Base-by-base conservation (phyloP, 2,113 vertebrate genomes). In the Acanthisitta chloris region DNA sequence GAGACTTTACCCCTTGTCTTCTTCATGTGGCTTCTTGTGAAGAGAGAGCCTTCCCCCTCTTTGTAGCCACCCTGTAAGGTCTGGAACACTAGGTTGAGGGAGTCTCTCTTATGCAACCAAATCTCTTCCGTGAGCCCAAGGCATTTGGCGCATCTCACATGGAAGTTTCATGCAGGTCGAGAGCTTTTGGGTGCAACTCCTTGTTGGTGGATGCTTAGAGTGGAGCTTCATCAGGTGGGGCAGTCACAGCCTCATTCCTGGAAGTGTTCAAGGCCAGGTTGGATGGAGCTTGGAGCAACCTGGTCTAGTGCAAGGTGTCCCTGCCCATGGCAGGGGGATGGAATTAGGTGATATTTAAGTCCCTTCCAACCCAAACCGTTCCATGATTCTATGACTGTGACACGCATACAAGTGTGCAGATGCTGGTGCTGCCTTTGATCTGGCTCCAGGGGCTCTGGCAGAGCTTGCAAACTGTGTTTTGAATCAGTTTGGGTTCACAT, bases 61-160 rank as follows among this genome's bases (percentile, higher is more conserved):
- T 33, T 25, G 26, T 8, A 69, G 43, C 52, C 49, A 48, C 9
- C 21, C 17, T 48, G 13, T n/a, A 57, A 67, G 20, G 69, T 31
- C 70, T 28, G 69, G 31, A 36, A 48, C 74, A 43, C 13, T 18
- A 31, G 0, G 1, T 6, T 20, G 33, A 45, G 43, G 29, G 19
- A n/a, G 21, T 14, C 1, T 17, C 33, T 65, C 34, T 6, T 18
- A 4, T 2, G 6, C 10, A 38, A 2, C 16, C 4, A 3, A 17
- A 59, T 38, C 19, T 28, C 7, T 1, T 45, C 58, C 40, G 3
- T 23, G 8, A 55, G 24, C 28, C 18, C 29, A 26, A n/a, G 42
- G 26, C 55, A 21, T 16, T 3, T 2, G 21, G 1, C 14, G 17
- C 8, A 1, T 65, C 64, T 81, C 19, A 26, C 36, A 3, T 4